Evolutionary conservation across 2,113 vertebrate species (phyloP), one percentile per base, ranked within the genome.

Genomic region (Pygathrix nemaeus): DNA sequence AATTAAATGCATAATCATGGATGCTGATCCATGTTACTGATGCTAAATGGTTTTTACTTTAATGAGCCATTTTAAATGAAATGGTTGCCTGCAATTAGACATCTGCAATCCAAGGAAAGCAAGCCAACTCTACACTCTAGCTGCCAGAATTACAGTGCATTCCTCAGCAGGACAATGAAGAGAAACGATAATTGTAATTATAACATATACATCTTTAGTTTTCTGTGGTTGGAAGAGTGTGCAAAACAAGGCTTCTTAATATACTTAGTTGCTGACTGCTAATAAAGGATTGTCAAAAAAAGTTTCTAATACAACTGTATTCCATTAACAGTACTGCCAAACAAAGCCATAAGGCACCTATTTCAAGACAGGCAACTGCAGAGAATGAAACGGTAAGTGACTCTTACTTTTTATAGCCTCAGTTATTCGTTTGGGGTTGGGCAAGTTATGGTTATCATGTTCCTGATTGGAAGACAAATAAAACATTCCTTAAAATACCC

Each of bases 41-140:
- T 98, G 97, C 97, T 99, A 98, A 99, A 98, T 98, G 96, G 98
- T 90, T 99, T 98, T 96, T 98, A 94, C 97, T 99, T 98, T 98
- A 99, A 99, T 99, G 98, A 99, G 97, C 98, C 98, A 99, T 99
- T 99, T 98, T 98, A 99, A 99, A 98, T 98, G 97, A 99, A 99
- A 99, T 98, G 97, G 98, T 99, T 99, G 98, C 98, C 98, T 99
- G 98, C 98, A 99, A 99, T 99, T 99, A 99, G 98, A 99, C 99
- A 99, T 99, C 99, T 99, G 98, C 98, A 98, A 97, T 97, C 96
- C 98, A 98, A 98, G 98, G 98, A 98, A 98, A 98, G 92, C 97
- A 98, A 98, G 98, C 98, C 98, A 99, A 95, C 92, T 98, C 94
- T 90, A 96, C 84, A 98, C 96, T 95, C 66, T 97, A 97, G 93